Conservation (phyloP, 1,140 invertebrate species). For the Macrosteles quadrilineatus region DNA sequence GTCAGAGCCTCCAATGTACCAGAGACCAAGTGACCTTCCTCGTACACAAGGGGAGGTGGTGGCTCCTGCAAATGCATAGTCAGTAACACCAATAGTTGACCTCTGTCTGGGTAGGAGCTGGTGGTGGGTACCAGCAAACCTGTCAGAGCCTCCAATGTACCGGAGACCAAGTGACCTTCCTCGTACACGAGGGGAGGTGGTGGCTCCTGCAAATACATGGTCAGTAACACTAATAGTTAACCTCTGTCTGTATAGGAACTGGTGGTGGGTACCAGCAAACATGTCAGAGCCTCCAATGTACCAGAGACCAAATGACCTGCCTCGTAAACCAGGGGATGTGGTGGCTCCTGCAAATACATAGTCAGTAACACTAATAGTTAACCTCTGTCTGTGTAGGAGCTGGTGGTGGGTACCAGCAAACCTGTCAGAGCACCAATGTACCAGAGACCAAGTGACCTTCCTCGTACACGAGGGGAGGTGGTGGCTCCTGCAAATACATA, state of each 20-base stretch:
- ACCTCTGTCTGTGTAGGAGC: constrained; percentile 83
- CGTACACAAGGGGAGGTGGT: constrained; percentile 63
- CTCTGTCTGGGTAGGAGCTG: constrained; percentile 83
- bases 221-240: constrained; percentile 92
- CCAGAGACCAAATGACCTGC: constrained; percentile 86
- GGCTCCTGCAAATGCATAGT: constrained; percentile 80
- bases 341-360: constrained; percentile 75
- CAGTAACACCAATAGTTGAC: constrained; percentile 90
- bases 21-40: constrained; percentile 83
- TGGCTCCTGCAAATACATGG: no score
- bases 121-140: constrained; percentile 80
- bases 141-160: constrained; percentile 80
- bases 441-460: constrained; percentile 86
- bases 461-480: constrained; percentile 66
- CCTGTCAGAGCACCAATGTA: constrained; percentile 82
- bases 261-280: constrained; percentile 86
- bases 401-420: constrained; percentile 85
- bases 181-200: constrained; percentile 66
- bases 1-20: constrained; percentile 84
- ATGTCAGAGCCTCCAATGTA: constrained; percentile 80
- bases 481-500: constrained; percentile 75
- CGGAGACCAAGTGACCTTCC: constrained; percentile 84
- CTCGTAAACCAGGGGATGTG: constrained; percentile 66
- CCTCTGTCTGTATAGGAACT: constrained; percentile 85
- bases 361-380: constrained; percentile 94